Base-by-base conservation (phyloP, 2,888 invertebrate genomes). In the Elmis aenea region DNA sequence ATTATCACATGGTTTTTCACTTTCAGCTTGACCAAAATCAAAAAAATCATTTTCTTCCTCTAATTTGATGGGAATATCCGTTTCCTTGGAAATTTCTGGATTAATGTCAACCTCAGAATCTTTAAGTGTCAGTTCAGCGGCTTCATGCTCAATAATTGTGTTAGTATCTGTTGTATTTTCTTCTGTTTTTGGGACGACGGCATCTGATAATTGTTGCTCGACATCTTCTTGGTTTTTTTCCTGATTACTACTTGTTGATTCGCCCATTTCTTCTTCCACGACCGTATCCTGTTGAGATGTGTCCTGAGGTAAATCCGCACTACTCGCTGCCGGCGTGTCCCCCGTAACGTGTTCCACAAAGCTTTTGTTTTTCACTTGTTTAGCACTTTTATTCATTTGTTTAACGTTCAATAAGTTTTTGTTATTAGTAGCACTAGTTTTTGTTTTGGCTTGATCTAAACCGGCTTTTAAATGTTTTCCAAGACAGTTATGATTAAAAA, bases 401-500 rank as follows among this genome's bases (percentile, higher is more conserved):
- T 40, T 40, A 27, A 33, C 37, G 14, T 34, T 40, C 10, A 16
- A 14, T 26, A 22, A 23, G 13, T 26, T 29, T 30, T 30, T 41
- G 32, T 31, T 40, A 9, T 26, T 37, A 16, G 23, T 20, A 20
- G 30, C 30, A 13, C 24, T 35, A 16, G 24, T 27, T 26, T 25
- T 33, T 15, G 6, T 31, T 33, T 14, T 31, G n/a, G 22, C 32
- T 21, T 42, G 30, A 18, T 8, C 26, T n/a, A n/a, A n/a, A 32
- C 21, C 36, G 13, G 25, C 26, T 29, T 32, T 26, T 16, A 43
- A 32, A 33, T 29, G 42, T 29, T 42, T 48, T 55, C 24, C 58
- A 38, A 52, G 54, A 55, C 87, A 88, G 58, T 77, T 76, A 61
- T 88, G 88, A 55, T 79, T 77, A 47, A 79, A 80, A 67, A 85